phyloP scores from a whole-genome alignment of 2,888 invertebrate species.

The Entomobrya multifasciata region DNA sequence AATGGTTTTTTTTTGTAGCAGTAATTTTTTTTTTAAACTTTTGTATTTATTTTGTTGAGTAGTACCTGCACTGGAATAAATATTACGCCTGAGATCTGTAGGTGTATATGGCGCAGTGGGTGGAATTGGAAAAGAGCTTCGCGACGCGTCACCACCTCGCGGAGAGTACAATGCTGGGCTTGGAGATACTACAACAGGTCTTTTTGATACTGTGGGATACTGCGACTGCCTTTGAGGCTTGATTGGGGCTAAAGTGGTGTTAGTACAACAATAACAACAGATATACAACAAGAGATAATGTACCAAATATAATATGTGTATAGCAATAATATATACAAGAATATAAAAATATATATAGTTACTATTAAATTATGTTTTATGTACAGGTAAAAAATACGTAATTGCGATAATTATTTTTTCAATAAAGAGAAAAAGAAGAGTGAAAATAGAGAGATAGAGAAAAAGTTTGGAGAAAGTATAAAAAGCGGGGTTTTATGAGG shows the following conservation, averaged over 20 bases:
- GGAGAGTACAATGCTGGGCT: constrained; percentile 77
- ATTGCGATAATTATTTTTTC: not conserved
- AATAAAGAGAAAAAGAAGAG: not conserved
- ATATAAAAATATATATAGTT: too few species aligned
- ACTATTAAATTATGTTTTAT: too few species aligned
- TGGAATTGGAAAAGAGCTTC: constrained; percentile 76
- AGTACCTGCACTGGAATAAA: constrained; percentile 77
- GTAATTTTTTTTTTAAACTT: constrained; percentile 14
- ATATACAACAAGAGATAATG: constrained; percentile 18
- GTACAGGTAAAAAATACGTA: not conserved
- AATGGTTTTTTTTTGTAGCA: too few species aligned
- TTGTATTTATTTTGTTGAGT: too few species aligned
- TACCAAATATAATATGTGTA: constrained; percentile 1
- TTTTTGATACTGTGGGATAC: constrained; percentile 76
- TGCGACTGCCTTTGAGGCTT: constrained; percentile 78
- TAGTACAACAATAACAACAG: constrained; percentile 38
- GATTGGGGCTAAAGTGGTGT: constrained; percentile 74
- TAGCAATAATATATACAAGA: too few species aligned
- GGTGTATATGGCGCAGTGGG: constrained; percentile 74
- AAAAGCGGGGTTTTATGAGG: not conserved
- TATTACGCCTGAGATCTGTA: constrained; percentile 77
- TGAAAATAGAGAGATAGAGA: not conserved
- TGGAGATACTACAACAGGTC: constrained; percentile 75
- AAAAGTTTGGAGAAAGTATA: not conserved
- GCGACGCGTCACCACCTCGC: constrained; percentile 71